phyloP scores from a whole-genome alignment of 2,888 invertebrate genomes.

The Plagodis dolabraria region DNA sequence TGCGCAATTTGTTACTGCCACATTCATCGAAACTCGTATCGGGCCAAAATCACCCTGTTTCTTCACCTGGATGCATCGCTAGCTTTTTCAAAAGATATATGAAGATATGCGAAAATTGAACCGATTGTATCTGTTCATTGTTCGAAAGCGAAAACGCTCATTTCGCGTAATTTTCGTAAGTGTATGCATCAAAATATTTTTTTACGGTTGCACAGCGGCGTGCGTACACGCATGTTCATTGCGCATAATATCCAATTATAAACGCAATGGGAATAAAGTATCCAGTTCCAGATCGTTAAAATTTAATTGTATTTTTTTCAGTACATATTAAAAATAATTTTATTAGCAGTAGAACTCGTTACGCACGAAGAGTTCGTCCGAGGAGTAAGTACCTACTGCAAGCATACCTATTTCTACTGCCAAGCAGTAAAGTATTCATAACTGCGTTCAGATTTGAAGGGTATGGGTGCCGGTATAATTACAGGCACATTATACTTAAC shows the following conservation, averaged over 20 bases:
- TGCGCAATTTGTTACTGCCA: constrained; percentile 44
- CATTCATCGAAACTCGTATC: constrained; percentile 60
- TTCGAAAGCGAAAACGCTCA: constrained; percentile 63
- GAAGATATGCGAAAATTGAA: constrained; percentile 57
- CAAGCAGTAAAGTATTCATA: too few species aligned
- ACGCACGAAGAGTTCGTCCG: too few species aligned
- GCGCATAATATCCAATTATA: constrained; percentile 71
- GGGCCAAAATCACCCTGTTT: constrained; percentile 42
- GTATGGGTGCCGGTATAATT: too few species aligned
- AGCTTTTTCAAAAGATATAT: constrained; percentile 62
- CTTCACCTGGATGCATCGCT: constrained; percentile 65
- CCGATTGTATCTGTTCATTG: constrained; percentile 65
- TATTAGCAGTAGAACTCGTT: too few species aligned
- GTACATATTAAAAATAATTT: background rate
- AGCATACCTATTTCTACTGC: too few species aligned
- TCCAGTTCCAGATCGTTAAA: constrained; percentile 16
- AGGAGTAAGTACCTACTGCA: too few species aligned
- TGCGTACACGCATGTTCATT: constrained; percentile 75
- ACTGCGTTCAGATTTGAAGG: too few species aligned
- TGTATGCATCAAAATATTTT: constrained; percentile 75
- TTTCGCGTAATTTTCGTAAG: constrained; percentile 65
- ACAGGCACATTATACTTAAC: too few species aligned
- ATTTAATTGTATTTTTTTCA: constrained; percentile 4
- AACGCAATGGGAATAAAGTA: constrained; percentile 28
- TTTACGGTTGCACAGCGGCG: constrained; percentile 54